Evolutionary conservation across 2,888 invertebrate species (phyloP).

Genomic region (Sesia apiformis): DNA sequence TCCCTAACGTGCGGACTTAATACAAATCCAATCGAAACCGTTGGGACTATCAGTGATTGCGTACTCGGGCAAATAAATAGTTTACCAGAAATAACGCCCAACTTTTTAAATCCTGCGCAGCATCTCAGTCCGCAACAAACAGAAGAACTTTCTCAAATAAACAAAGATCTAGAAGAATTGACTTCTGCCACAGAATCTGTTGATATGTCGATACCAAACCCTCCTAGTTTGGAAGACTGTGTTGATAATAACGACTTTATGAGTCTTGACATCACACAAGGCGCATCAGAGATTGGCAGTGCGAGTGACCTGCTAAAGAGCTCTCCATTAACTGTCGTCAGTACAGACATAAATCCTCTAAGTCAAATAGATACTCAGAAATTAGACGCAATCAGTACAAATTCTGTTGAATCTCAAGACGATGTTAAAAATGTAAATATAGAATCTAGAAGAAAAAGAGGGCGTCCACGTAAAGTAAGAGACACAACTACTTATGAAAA

Average conservation of each 20-base stretch:
- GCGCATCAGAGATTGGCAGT: slow-evolving; percentile 49
- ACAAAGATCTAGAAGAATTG: slow-evolving; percentile 68
- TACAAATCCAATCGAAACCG: slow-evolving; percentile 42
- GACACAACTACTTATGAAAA: slow-evolving; percentile 33
- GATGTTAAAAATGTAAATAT: slow-evolving; percentile 57
- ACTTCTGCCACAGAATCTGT: slow-evolving; percentile 52
- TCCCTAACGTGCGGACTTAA: slow-evolving; percentile 35
- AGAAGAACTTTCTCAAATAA: slow-evolving; percentile 63
- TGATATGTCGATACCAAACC: slow-evolving; percentile 53
- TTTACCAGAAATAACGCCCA: slow-evolving; percentile 49
- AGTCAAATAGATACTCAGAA: slow-evolving; percentile 51
- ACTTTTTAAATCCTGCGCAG: slow-evolving; percentile 46
- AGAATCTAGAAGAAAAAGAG: slow-evolving; percentile 73
- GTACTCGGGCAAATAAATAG: slow-evolving; percentile 57
- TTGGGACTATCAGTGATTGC: slow-evolving; percentile 49
- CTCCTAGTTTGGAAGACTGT: slow-evolving; percentile 60
- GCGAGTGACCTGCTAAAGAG: slow-evolving; percentile 57
- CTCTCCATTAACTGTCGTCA: slow-evolving; percentile 47
- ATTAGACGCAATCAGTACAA: slow-evolving; percentile 57
- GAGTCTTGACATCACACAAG: slow-evolving; percentile 54
- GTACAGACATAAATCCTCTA: slow-evolving; percentile 32
- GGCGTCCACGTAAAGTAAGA: slow-evolving; percentile 72
- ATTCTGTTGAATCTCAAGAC: slow-evolving; percentile 68
- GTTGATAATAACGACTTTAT: slow-evolving; percentile 67
- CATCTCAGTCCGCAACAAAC: slow-evolving; percentile 66